A percentile compares a stretch with the other conserved stretches of the same genome.
These are phyloP conservation scores for Nemoura dubitans DNA, from an alignment of 2,888 invertebrate genomes.

Conservation along the genomic window DNA sequence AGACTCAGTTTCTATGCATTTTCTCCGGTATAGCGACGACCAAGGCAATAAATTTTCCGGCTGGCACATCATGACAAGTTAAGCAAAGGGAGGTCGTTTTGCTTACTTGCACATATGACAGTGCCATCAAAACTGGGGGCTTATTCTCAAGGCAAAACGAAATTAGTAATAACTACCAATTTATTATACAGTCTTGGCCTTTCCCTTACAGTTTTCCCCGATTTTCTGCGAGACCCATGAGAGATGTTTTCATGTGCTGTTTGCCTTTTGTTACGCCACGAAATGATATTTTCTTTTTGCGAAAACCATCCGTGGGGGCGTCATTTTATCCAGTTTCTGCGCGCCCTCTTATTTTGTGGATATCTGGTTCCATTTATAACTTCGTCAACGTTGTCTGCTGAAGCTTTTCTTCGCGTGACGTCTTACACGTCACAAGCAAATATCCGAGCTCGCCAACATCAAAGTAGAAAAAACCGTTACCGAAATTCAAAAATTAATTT, in stretches of 20 bases:
- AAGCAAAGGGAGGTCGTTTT: neutral
- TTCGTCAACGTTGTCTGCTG: neutral
- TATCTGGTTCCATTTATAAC: constrained; percentile 35
- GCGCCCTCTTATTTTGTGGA: constrained; percentile 10
- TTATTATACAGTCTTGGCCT: neutral
- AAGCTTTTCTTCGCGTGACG: no score
- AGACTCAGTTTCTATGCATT: neutral
- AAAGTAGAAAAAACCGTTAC: neutral
- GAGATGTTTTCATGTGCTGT: neutral
- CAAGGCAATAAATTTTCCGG: neutral
- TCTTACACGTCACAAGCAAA: no score
- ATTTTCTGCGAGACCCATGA: neutral
- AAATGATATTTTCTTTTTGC: neutral
- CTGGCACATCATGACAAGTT: neutral
- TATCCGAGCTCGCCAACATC: neutral
- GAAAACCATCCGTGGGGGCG: neutral
- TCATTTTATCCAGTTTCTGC: constrained; percentile 13
- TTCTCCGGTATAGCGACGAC: neutral
- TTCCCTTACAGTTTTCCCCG: no score
- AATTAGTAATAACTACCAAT: neutral
- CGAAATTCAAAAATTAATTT: neutral
- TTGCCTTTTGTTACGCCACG: neutral
- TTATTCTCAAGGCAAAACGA: neutral
- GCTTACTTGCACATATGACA: neutral
- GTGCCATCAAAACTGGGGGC: neutral